Evolutionary conservation across 1,140 invertebrate genomes (phyloP).

Genomic region (Papilio glaucus): DNA sequence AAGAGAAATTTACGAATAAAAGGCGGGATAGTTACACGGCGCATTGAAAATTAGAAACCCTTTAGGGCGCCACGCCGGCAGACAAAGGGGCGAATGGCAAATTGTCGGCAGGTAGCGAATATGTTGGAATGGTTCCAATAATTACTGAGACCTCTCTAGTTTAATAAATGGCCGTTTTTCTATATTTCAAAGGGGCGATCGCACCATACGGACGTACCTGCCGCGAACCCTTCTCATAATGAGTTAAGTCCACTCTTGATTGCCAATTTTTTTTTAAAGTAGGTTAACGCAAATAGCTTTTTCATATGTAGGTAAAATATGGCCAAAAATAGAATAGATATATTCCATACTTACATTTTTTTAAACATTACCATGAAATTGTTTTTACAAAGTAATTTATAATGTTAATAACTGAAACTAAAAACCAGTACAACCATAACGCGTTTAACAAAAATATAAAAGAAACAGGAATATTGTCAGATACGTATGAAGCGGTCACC

Average conservation of each 20-base stretch:
- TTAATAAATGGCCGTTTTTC: slow-evolving; percentile 82
- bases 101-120: slow-evolving; percentile 83
- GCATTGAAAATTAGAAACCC: slow-evolving; percentile 83
- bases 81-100: slow-evolving; percentile 80
- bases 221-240: slow-evolving; percentile 67
- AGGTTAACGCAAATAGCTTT: background rate
- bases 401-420: too few relatives aligned
- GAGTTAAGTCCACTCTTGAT: slow-evolving; percentile 36
- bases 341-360: too few relatives aligned
- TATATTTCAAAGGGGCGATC: slow-evolving; percentile 77
- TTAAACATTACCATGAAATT: too few relatives aligned
- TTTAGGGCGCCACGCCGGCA: slow-evolving; percentile 82
- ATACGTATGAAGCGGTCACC: too few relatives aligned
- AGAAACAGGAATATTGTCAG: too few relatives aligned
- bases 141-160: slow-evolving; percentile 78
- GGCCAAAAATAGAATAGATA: too few relatives aligned
- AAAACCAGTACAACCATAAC: too few relatives aligned
- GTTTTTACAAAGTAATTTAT: too few relatives aligned
- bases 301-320: too few relatives aligned
- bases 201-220: slow-evolving; percentile 81
- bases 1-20: slow-evolving; percentile 83
- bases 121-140: slow-evolving; percentile 74
- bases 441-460: too few relatives aligned
- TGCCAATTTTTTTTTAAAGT: slow-evolving; percentile 7
- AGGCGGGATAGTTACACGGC: slow-evolving; percentile 79